Evolutionary conservation across 2,888 invertebrate species (phyloP).

Genomic region (Stenodera caucasica): DNA sequence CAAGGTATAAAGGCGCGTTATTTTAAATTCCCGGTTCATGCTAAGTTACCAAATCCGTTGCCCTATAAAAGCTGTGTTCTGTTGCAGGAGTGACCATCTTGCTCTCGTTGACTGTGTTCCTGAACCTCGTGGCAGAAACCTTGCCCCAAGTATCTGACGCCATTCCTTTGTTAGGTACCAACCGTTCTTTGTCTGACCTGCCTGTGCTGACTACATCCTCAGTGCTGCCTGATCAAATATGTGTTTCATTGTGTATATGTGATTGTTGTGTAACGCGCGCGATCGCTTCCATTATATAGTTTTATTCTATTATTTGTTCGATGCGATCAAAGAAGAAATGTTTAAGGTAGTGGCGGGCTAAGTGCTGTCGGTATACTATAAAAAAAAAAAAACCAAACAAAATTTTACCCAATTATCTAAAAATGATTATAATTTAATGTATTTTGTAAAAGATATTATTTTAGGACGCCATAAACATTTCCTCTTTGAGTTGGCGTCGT

Average conservation of each 20-base stretch:
- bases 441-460: too few relatives aligned
- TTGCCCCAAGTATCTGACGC: constrained; percentile 99
- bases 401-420: too few relatives aligned
- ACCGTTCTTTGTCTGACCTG: constrained; percentile 58
- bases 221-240: constrained; percentile 56
- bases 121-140: constrained; percentile 99
- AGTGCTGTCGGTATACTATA: constrained; percentile 40
- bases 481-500: constrained; percentile 51
- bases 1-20: background rate
- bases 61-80: constrained; percentile 65
- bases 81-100: constrained; percentile 98
- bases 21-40: constrained; percentile 22
- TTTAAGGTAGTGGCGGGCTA: constrained; percentile 48
- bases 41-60: constrained; percentile 43
- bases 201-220: constrained; percentile 57
- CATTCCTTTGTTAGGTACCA: constrained; percentile 97
- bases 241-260: constrained; percentile 56
- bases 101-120: constrained; percentile 99
- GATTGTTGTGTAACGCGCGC: constrained; percentile 54
- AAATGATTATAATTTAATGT: too few relatives aligned
- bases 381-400: too few relatives aligned
- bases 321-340: constrained; percentile 57
- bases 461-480: constrained; percentile 53
- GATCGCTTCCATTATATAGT: constrained; percentile 33
- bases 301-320: constrained; percentile 31